phyloP scores from a whole-genome alignment of 2,888 invertebrate species.

The Heliconius ethilla region DNA sequence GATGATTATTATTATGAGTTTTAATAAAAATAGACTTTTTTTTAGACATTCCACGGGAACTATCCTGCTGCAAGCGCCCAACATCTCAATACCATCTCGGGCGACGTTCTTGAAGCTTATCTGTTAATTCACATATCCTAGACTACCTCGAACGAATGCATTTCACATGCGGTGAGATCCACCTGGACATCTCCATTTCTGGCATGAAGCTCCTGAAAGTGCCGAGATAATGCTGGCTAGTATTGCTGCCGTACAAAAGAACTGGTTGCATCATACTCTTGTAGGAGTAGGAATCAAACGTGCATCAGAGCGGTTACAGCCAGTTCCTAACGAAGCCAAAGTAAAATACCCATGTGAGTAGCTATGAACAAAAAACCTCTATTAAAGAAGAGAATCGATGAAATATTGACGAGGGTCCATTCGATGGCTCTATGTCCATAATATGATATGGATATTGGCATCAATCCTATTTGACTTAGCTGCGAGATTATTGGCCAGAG shows the following conservation, averaged over 20 bases:
- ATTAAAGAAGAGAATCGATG: background rate
- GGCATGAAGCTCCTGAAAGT: background rate
- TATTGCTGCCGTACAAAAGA: background rate
- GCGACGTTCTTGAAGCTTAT: too few species aligned
- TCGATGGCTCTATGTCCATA: slow-evolving; percentile 13
- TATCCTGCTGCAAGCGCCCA: background rate
- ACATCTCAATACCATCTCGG: background rate
- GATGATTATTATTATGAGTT: background rate
- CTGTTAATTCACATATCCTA: background rate
- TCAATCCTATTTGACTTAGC: slow-evolving; percentile 24
- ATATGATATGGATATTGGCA: slow-evolving; percentile 9
- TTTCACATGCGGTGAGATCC: background rate
- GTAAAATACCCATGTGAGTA: background rate
- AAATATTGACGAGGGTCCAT: slow-evolving; percentile 29
- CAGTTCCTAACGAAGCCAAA: background rate
- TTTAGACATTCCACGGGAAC: background rate
- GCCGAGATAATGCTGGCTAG: background rate
- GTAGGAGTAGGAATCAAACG: background rate
- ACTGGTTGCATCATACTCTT: background rate
- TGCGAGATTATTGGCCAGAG: background rate
- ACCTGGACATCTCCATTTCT: background rate
- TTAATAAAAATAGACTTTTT: too few species aligned
- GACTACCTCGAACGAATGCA: too few species aligned
- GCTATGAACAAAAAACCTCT: background rate
- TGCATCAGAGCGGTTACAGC: background rate